Conservation (phyloP, 2,888 invertebrate genomes). For the Minunthozetes semirufus region DNA sequence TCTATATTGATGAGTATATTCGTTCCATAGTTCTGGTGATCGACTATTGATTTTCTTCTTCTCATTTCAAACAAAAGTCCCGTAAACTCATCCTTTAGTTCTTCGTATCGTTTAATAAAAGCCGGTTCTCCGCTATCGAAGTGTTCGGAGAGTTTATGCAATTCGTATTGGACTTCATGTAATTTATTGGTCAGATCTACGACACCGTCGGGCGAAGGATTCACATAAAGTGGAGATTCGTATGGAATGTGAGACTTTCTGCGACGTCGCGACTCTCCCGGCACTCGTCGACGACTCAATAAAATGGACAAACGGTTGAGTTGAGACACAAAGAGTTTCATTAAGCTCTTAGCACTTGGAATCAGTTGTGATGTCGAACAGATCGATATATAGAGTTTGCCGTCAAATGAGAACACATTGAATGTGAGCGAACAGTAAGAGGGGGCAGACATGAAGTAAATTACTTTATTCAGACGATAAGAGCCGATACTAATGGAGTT, state of each 20-base stretch:
- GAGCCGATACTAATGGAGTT: conserved; percentile 50
- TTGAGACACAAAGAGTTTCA: conserved; percentile 33
- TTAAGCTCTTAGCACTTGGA: conserved; percentile 28
- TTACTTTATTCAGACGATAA: conserved; percentile 43
- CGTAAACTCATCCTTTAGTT: conserved; percentile 50
- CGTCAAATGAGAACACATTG: conserved; percentile 54
- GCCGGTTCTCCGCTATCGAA: conserved; percentile 42
- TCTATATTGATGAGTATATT: conserved; percentile 42
- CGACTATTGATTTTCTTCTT: conserved; percentile 47
- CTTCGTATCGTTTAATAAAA: conserved; percentile 44
- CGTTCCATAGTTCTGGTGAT: conserved; percentile 30
- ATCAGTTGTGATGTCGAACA: conserved; percentile 45
- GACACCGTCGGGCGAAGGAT: conserved; percentile 28
- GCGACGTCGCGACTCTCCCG: conserved; percentile 38
- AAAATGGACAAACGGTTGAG: conserved; percentile 38
- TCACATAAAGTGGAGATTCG: not conserved
- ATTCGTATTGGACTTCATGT: conserved; percentile 48
- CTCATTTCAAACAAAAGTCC: conserved; percentile 49
- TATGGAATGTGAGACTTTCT: not conserved
- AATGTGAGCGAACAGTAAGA: conserved; percentile 52
- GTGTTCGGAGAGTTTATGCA: conserved; percentile 45
- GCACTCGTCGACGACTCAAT: conserved; percentile 41
- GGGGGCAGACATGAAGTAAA: conserved; percentile 52
- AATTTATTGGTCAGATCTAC: conserved; percentile 47
- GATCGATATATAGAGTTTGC: conserved; percentile 53